Conservation (phyloP, 2,888 invertebrate species). For the Eubasilissa splendida region DNA sequence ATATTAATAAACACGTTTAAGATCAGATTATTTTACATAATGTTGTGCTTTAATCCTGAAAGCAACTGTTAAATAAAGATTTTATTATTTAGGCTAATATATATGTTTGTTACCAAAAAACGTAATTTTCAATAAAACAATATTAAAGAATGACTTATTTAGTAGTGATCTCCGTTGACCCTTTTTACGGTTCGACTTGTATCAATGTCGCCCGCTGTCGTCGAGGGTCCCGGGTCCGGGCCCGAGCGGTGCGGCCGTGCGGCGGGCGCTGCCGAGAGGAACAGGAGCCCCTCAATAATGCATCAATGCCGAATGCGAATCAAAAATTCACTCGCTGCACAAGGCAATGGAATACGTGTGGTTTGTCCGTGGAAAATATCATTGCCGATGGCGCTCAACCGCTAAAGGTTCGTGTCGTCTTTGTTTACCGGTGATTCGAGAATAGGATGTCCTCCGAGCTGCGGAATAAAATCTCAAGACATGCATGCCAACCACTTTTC, state of each 20-base stretch:
- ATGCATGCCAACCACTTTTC: too few species aligned
- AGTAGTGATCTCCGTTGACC: too few species aligned
- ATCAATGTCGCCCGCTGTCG: background rate
- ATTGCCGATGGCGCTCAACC: conserved; percentile 22
- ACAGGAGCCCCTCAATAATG: conserved; percentile 53
- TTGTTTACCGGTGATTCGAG: background rate
- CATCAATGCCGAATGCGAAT: conserved; percentile 56
- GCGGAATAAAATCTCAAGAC: too few species aligned
- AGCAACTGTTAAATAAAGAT: too few species aligned
- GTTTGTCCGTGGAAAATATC: conserved; percentile 41
- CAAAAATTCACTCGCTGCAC: conserved; percentile 57
- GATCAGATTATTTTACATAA: too few species aligned
- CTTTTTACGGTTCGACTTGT: background rate
- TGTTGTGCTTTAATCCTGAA: too few species aligned
- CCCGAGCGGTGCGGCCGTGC: conserved; percentile 34
- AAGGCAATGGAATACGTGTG: conserved; percentile 57
- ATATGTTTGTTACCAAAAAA: too few species aligned
- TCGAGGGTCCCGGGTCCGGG: background rate
- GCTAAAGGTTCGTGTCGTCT: conserved; percentile 2
- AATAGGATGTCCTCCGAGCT: background rate
- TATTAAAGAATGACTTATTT: too few species aligned
- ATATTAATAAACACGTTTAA: too few species aligned
- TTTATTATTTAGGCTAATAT: too few species aligned
- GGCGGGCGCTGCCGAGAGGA: conserved; percentile 23
- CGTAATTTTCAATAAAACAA: too few species aligned